Conservation (phyloP, 2,113 vertebrate genomes). For the Petaurus breviceps region DNA sequence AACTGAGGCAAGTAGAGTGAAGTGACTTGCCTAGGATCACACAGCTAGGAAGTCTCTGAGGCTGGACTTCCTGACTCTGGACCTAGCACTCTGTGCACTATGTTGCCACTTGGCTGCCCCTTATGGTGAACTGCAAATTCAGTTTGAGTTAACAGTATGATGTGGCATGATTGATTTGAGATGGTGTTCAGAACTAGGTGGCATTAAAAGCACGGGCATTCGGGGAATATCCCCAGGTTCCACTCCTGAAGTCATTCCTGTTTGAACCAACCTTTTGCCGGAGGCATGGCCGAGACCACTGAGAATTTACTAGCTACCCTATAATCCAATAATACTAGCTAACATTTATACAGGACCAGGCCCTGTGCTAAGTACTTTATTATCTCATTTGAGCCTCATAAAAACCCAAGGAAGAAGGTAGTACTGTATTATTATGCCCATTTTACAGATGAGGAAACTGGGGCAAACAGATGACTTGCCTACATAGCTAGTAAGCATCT, state of each 20-base stretch:
- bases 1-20: too few species aligned
- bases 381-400: background rate
- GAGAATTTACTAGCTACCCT: too few species aligned
- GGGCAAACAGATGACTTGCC: background rate
- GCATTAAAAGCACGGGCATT: background rate
- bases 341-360: background rate
- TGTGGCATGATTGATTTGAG: background rate
- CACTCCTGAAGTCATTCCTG: background rate
- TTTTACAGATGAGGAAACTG: background rate
- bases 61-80: background rate
- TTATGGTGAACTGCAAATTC: background rate
- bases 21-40: too few species aligned
- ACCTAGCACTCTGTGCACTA: too few species aligned
- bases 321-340: background rate
- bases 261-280: background rate
- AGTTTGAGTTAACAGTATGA: background rate
- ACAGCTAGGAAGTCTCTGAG: background rate
- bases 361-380: background rate
- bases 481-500: background rate
- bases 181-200: background rate
- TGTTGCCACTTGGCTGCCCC: too few species aligned
- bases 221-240: too few species aligned
- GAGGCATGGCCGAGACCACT: too few species aligned
- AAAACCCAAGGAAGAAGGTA: background rate
- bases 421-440: background rate